Percentiles rank a stretch among this genome's conserved stretches.
phyloP scores from a whole-genome alignment of 1,140 invertebrate genomes.

The Muscidifurax raptorellus region DNA sequence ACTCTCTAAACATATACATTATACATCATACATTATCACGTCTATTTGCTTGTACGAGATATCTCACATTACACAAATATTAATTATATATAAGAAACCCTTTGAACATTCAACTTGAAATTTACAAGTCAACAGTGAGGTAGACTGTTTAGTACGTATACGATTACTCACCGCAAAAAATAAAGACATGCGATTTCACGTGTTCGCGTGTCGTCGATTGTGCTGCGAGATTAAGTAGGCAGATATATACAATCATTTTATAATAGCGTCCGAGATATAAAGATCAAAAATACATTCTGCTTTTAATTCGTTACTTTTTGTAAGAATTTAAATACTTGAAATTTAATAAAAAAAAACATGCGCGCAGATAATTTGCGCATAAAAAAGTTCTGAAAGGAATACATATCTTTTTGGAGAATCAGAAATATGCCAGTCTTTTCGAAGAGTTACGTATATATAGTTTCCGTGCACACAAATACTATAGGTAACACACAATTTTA shows the following conservation, averaged over 20 bases:
- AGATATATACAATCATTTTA: conserved; percentile 24
- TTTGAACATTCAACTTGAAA: conserved; percentile 9
- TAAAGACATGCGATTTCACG: conserved; percentile 39
- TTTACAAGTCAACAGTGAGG: conserved; percentile 31
- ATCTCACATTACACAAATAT: neutral
- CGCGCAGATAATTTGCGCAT: neutral
- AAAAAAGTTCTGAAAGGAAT: neutral
- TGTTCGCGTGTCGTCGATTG: conserved; percentile 42
- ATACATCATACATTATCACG: neutral
- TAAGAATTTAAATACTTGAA: neutral
- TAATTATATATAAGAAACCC: neutral
- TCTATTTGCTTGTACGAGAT: neutral
- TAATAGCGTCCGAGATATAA: neutral
- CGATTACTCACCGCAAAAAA: conserved; percentile 12
- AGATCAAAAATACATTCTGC: conserved; percentile 2
- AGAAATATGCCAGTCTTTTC: too few species aligned
- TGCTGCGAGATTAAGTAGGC: conserved; percentile 29
- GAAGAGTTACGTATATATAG: too few species aligned
- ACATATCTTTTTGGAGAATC: too few species aligned
- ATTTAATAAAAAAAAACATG: neutral
- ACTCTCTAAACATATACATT: neutral
- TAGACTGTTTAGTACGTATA: conserved; percentile 6
- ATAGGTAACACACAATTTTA: neutral
- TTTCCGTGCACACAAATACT: too few species aligned
- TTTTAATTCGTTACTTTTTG: neutral